Evolutionary conservation across 2,113 vertebrate species (phyloP).

Genomic region (Crotalus helleri): DNA sequence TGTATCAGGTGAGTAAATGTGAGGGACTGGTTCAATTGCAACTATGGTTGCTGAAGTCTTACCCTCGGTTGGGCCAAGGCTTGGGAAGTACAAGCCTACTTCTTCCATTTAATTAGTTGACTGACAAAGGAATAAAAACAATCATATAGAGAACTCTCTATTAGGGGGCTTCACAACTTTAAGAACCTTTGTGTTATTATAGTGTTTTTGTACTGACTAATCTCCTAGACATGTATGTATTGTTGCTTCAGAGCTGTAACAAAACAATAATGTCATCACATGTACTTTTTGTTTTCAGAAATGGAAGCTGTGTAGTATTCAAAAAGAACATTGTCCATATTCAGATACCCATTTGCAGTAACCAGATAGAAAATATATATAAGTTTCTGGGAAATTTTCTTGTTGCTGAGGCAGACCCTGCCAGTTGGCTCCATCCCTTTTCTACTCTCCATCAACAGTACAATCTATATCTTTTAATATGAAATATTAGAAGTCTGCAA

Average conservation of each 20-base stretch:
- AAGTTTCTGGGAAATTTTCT: background rate
- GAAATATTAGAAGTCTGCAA: background rate
- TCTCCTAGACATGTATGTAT: background rate
- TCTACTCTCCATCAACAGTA: background rate
- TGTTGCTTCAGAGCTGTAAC: background rate
- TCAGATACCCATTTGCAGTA: background rate
- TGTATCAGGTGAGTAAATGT: background rate
- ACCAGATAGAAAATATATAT: background rate
- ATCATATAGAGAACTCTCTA: background rate
- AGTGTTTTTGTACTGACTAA: background rate
- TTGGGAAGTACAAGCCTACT: background rate
- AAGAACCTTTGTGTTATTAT: background rate
- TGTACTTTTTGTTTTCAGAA: background rate
- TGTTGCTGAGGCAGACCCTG: background rate
- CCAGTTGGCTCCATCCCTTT: background rate
- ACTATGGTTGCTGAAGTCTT: background rate
- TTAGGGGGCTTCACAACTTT: background rate
- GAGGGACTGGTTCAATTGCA: background rate
- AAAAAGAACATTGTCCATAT: background rate
- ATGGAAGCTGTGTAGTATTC: background rate
- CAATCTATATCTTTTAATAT: background rate
- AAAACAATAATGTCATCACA: background rate
- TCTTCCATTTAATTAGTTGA: background rate
- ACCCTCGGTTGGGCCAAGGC: background rate
- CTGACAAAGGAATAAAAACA: background rate